phyloP scores from a whole-genome alignment of 1,140 invertebrate genomes.

The Delia radicum region DNA sequence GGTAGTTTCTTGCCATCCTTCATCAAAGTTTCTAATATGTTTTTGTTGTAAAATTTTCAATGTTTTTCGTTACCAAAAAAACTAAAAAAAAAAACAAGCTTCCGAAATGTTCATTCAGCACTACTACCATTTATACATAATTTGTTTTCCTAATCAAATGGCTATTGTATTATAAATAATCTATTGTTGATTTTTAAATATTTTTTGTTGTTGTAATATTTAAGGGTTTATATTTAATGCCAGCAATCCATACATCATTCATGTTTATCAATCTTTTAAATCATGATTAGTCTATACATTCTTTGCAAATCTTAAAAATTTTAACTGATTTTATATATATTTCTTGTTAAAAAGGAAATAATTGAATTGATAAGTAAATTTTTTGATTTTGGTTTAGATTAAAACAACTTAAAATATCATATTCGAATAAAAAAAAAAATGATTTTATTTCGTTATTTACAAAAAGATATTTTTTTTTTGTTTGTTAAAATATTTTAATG shows the following conservation, averaged over 20 bases:
- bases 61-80: neutral
- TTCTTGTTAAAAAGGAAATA: no score
- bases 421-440: no score
- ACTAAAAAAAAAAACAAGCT: neutral
- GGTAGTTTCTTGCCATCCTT: slow-evolving; percentile 30
- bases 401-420: no score
- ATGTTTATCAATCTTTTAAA: no score
- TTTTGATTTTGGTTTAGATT: no score
- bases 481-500: no score
- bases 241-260: neutral
- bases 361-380: no score
- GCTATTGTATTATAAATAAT: neutral
- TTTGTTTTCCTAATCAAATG: neutral
- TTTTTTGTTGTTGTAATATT: neutral
- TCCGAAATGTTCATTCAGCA: neutral
- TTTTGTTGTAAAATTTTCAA: slow-evolving; percentile 9
- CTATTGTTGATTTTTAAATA: neutral
- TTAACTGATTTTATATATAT: no score
- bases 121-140: neutral
- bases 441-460: no score
- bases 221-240: neutral
- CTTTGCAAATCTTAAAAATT: no score
- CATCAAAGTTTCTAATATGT: neutral
- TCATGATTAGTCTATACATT: neutral
- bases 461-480: no score